Evolutionary conservation across 2,888 invertebrate genomes (phyloP), one percentile per base, ranked within the genome.

Genomic region (Nemapogon koenigi): DNA sequence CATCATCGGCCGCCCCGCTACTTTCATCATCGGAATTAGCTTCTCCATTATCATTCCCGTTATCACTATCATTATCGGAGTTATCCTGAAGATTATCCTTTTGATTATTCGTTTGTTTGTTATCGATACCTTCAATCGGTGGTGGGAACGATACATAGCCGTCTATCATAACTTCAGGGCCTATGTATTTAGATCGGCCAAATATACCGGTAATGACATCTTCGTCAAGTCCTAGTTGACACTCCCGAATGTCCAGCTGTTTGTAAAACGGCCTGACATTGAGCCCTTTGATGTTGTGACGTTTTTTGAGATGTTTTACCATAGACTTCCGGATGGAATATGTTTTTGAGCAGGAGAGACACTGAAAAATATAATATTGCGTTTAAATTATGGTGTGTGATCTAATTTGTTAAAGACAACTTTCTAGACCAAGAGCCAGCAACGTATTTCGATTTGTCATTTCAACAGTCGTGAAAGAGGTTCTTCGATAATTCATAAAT

Each of bases 291-390:
- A 72, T 42, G 3, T 54, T 53, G 48, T 82, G 82, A 1, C 80
- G 65, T 29, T 64, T 62, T 1, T 68, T 60, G n/a, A 82, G 50
- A 47, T 82, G 82, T 17, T 65, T 67, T 2, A 75, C 47, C 38
- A 82, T 65, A 1, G 80, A 69, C 25, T 72, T 63, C 41, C 70
- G 70, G 4, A 69, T 67, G 13, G 76, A 66, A 45, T 71, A 81
- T 1, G 68, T 59, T 50, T 81, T 81, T 2, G 71, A 61, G 46
- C 82, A 82, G 38, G 68, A 53, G 46, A 73, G 70, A 53, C 82
- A 82, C 80, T 81, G 64, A 17, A 69, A 64, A 41, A 32, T 18
- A 41, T 37, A 11, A n/a, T n/a, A n/a, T n/a, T n/a, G n/a, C n/a
- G n/a, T n/a, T n/a, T n/a, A n/a, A n/a, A n/a, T n/a, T n/a, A n/a